Base-by-base conservation (phyloP, 2,113 vertebrate species). In the Zingel zingel region DNA sequence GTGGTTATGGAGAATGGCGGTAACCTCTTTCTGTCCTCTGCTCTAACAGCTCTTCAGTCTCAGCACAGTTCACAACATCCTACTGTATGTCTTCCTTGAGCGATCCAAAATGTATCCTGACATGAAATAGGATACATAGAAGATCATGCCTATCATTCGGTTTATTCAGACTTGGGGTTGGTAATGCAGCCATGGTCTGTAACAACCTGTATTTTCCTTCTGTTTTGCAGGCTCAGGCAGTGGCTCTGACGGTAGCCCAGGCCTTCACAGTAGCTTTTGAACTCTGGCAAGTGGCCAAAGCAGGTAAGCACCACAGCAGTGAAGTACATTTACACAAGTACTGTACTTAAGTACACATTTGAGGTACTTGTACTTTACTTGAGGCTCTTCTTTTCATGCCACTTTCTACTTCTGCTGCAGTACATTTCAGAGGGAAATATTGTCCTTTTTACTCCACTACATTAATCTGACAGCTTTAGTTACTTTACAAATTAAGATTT, bases 221-320 rank as follows among this genome's bases (percentile, higher is more conserved):
- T 66, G 10, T 78, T 18, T 85, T 71, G 23, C 93, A 99, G 98
- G 98, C 98, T 0, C 97, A 98, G 84, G 98, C 98, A 0, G 98
- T 99, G 75, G 98, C 98, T 23, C 88, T 99, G 76, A 99, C 98
- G 0, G 98, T 99, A 5, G 98, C 97, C 25, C 98, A 99, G 91
- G 97, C 98, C 45, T 99, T 99, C 95, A 97, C 95, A 71, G 94
- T 99, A 0, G 97, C 98, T 0, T 98, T 99, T 73, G 98, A 99
- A 90, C 92, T 97, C 71, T 99, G 97, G 98, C 97, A 99, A 86
- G 96, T 94, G 0, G 95, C 98, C 59, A 97, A 95, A 93, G 97
- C 99, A 96, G 97, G 98, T 98, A 88, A 12, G 84, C 19, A 12
- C n/a, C 33, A 21, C n/a, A 11, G 39, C 39, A 43, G 39, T 43